These are phyloP conservation scores for Myrmophylax atrothorax DNA, from an alignment of 2,113 vertebrate species.

Conservation along the genomic window DNA sequence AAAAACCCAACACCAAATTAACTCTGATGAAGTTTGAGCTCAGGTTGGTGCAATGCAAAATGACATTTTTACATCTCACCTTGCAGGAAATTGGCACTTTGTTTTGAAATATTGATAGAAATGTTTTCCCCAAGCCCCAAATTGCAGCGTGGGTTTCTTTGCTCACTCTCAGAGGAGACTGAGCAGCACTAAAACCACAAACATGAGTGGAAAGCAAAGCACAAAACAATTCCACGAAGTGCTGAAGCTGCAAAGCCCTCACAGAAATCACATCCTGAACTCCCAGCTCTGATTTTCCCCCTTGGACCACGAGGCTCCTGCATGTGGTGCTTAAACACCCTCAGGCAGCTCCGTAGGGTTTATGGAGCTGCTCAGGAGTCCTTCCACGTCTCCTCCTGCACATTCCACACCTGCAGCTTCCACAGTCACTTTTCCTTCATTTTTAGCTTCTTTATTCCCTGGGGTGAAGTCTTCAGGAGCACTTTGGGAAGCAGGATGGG, in stretches of 20 bases:
- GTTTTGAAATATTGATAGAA: neutral
- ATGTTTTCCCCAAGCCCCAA: neutral
- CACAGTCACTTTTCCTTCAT: neutral
- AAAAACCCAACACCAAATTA: neutral
- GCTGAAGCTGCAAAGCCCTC: neutral
- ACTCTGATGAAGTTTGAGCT: neutral
- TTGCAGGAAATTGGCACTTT: neutral
- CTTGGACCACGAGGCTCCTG: neutral
- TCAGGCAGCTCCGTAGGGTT: accelerated
- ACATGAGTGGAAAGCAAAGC: neutral
- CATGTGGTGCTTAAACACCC: neutral
- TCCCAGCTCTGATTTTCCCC: neutral
- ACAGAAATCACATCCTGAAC: neutral
- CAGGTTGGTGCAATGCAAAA: neutral
- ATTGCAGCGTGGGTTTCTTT: neutral
- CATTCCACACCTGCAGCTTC: neutral
- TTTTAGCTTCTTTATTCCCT: neutral
- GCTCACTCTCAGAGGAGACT: neutral
- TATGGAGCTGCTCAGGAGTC: neutral
- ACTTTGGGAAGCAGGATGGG: neutral
- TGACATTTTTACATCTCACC: neutral
- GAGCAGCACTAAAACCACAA: neutral
- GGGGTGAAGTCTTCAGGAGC: neutral
- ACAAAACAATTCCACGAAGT: accelerated
- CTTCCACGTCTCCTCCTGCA: neutral